Base-by-base conservation (phyloP, 1,140 invertebrate species). In the Matsumurasca onukii region DNA sequence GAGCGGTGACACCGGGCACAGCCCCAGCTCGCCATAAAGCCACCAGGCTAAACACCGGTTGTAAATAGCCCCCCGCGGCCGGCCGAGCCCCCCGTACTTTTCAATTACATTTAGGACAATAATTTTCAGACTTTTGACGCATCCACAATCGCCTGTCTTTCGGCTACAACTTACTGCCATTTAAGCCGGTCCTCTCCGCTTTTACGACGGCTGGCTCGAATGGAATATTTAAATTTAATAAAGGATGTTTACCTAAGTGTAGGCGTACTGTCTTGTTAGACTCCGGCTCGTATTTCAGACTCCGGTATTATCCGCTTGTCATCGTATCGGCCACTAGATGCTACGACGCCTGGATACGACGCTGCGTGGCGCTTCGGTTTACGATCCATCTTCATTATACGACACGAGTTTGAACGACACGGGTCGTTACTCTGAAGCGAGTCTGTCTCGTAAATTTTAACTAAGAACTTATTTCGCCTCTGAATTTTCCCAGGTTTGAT, bases 191-290 rank as follows among this genome's bases (percentile, higher is more conserved):
- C 31, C 55, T 27, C 55, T 3, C 55, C 5, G 12, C 3, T 20
- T 63, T 63, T 63, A 63, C 61, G 31, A 34, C 31, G 1, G 5
- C 31, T 31, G 9, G 15, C 57, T 61, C 27, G 2, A 17, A 30
- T 34, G 61, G 30, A 63, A 63, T 63, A 63, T 63, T 63, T 63
- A 63, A 63, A 63, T 63, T 63, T 30, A 63, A 63, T 63, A 63
- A 63, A 63, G 61, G 27, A 31, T 63, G 61, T 63, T 63, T 63
- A 31, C 61, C n/a, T 63, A 29, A 31, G 61, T 31, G 61, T 63
- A 34, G 61, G 61, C 31, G 61, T 30, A 3, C 12, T 3, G 49
- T 15, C 49, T 52, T 52, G 49, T 52, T 52, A 52, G 49, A 3
- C 49, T 3, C 12, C 49, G 49, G 49, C 12, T 52, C 49, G 49